A percentile compares a stretch with the other conserved stretches of the same genome.
These are phyloP conservation scores for Sitodiplosis mosellana DNA, from an alignment of 1,140 invertebrate species.

Conservation along the genomic window DNA sequence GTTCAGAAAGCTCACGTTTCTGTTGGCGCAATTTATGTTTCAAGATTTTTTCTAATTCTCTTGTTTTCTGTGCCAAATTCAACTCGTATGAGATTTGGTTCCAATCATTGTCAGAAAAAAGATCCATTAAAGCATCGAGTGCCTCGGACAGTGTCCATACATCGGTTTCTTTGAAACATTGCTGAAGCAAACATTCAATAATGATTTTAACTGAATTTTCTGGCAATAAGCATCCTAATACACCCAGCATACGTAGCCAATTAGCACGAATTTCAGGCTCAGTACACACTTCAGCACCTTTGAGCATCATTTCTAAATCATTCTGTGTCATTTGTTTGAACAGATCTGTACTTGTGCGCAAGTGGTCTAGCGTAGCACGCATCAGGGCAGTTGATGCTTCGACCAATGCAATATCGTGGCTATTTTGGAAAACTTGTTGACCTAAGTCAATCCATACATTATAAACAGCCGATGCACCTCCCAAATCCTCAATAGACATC, in stretches of 20 bases:
- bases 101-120: constrained; percentile 57
- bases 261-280: constrained; percentile 42
- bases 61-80: constrained; percentile 37
- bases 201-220: constrained; percentile 20
- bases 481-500: constrained; percentile 13
- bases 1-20: constrained; percentile 39
- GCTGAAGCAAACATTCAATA: constrained; percentile 10
- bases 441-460: constrained; percentile 17
- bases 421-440: constrained; percentile 15
- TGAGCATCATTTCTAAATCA: constrained; percentile 32
- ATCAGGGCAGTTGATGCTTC: constrained; percentile 17
- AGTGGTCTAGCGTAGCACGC: constrained; percentile 13
- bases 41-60: constrained; percentile 34
- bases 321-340: constrained; percentile 21
- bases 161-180: constrained; percentile 21
- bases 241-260: constrained; percentile 46
- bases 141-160: constrained; percentile 54
- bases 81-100: constrained; percentile 41
- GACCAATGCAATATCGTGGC: constrained; percentile 9
- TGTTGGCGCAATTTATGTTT: constrained; percentile 48
- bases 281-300: constrained; percentile 32
- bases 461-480: constrained; percentile 12
- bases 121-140: constrained; percentile 54
- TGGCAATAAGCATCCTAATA: constrained; percentile 25
- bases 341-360: constrained; percentile 13